Evolutionary conservation across 2,888 invertebrate genomes (phyloP), one percentile per base, ranked within the genome.

Genomic region (Drosophila atripex): DNA sequence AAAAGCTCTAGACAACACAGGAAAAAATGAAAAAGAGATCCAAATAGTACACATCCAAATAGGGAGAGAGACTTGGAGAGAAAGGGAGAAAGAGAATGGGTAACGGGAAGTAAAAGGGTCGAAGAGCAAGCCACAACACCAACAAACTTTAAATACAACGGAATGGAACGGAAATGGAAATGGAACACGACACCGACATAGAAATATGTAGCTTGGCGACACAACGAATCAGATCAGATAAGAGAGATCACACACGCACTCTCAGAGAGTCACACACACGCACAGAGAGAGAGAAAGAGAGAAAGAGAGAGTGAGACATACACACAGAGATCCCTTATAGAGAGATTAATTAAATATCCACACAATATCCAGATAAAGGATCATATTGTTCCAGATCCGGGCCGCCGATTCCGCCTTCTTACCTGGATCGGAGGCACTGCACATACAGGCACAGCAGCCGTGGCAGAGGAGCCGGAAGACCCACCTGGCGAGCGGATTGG

Each of bases 401-500:
- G 30, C 23, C 35, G 14, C 39, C 63, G 30, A 47, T 28, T 28
- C 28, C 28, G 28, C 41, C 59, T 43, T 66, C 76, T 77, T 77
- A 78, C 78, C 78, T 80, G 56, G 49, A 50, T 45, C 52, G 57
- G 69, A 28, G 41, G 39, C 41, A 18, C 18, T 60, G 64, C 82
- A 80, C 51, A 80, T 54, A 57, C 82, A 78, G 46, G 72, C 66
- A 57, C 66, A 80, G 56, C 55, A 50, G 56, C 64, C 59, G 39
- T 39, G 52, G 28, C 70, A 61, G 39, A 50, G 32, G 45, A 76
- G 35, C 16, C 60, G 51, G 32, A 47, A 53, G 32, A 59, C 46
- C 30, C 49, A 64, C 53, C 75, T 63, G 65, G 50, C 28, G 49
- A 78, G 52, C 11, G 47, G 38, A 69, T 56, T 61, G 51, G 63